These are phyloP conservation scores for Boulengerochromis microlepis DNA, from an alignment of 2,113 vertebrate species.

Conservation along the genomic window DNA sequence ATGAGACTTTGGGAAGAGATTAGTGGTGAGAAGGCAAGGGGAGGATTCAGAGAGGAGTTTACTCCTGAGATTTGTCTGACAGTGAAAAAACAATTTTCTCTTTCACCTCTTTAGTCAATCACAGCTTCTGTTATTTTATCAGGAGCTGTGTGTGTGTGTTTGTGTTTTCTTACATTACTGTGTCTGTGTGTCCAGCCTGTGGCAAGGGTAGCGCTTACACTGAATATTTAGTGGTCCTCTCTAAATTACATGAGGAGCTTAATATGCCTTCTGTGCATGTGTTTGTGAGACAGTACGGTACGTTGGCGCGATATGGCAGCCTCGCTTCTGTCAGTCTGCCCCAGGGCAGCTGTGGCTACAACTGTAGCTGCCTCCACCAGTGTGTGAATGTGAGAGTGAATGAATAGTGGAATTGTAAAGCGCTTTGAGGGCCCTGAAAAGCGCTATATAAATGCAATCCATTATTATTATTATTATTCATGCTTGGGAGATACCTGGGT, in stretches of 20 bases:
- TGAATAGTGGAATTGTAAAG: not conserved
- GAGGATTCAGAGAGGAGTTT: not conserved
- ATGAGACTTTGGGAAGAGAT: not conserved
- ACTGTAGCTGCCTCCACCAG: fast-evolving
- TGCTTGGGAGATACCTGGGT: not conserved
- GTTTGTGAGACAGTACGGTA: not conserved
- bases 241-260: not conserved
- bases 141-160: not conserved
- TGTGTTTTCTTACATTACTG: not conserved
- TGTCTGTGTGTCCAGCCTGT: not conserved
- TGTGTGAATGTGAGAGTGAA: not conserved
- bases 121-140: not conserved
- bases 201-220: not conserved
- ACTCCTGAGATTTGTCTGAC: not conserved
- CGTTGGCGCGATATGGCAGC: fast-evolving
- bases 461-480: not conserved
- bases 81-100: not conserved
- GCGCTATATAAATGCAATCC: not conserved
- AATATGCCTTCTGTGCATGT: not conserved
- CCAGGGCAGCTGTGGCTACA: not conserved
- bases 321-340: not conserved
- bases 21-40: not conserved
- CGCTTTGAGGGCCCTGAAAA: fast-evolving
- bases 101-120: not conserved
- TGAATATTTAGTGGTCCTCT: not conserved